Conservation (phyloP, 2,888 invertebrate species). For the Tinea semifulvella region DNA sequence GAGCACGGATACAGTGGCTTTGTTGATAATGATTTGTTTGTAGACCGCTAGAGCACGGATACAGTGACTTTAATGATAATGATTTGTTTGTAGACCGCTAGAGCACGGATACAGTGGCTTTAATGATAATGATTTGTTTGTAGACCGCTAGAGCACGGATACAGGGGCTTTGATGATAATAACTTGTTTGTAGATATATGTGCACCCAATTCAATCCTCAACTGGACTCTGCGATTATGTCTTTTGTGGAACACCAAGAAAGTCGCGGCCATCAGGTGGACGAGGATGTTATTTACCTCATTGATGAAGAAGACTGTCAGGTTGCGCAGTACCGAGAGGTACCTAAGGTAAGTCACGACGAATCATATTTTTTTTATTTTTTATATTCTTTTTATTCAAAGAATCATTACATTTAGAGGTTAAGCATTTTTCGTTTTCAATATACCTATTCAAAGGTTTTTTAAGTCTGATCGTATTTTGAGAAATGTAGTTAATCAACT, state of each 20-base stretch:
- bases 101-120: too few species aligned
- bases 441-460: too few species aligned
- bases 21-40: too few species aligned
- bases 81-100: too few species aligned
- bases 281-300: constrained; percentile 72
- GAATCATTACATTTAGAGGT: neutral
- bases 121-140: too few species aligned
- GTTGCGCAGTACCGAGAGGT: constrained; percentile 86
- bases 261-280: constrained; percentile 67
- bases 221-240: constrained; percentile 45
- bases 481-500: too few species aligned
- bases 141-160: neutral
- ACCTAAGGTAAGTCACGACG: constrained; percentile 78
- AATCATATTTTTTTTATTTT: too few species aligned
- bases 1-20: too few species aligned
- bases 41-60: too few species aligned
- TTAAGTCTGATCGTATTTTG: too few species aligned
- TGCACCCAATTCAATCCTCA: constrained; percentile 44
- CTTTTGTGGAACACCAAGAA: constrained; percentile 72
- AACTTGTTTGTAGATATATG: constrained; percentile 31
- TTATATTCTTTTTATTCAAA: neutral
- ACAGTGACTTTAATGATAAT: too few species aligned
- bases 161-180: neutral
- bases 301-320: constrained; percentile 71
- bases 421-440: too few species aligned